Base-by-base conservation (phyloP, 2,888 invertebrate genomes). In the Nomada fucata region DNA sequence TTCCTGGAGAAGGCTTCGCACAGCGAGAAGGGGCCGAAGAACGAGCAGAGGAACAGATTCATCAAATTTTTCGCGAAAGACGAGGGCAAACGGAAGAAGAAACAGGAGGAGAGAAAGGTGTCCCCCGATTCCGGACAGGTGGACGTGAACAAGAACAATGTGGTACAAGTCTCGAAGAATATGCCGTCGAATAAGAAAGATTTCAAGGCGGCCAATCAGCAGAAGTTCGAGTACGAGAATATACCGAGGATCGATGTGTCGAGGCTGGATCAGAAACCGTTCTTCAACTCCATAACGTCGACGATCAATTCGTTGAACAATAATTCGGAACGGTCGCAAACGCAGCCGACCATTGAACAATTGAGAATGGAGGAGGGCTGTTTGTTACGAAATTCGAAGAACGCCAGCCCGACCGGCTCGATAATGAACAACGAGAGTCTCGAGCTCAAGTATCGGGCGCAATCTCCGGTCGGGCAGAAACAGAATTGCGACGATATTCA, bases 1-100 rank as follows among this genome's bases (percentile, higher is more conserved):
- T 92, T 92, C 72, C 75, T 91, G 92, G 94, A 95, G 94, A 95
- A 94, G 94, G 95, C 91, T 87, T 94, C 91, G 71, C 94, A 89
- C 29, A 86, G 90, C 60, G 92, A 92, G 2, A 87, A 87, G 20
- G 82, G 76, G 0, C 59, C 86, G n/a, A 87, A 84, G 76, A 47
- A 29, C 85, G 87, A 81, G 76, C 90, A 91, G 50, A 90, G 88
- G 73, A 92, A 89, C 59, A 82, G 90, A 59, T 92, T 93, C 76
- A 91, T 92, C 76, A 92, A 93, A 81, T 92, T 93, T 65, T 93
- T 93, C 78, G 86, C 90, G 1, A 91, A 91, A 65, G 91, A 92
- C 70, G 90, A 91, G 7, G 85, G 89, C 85, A 95, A 94, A 44
- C 52, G 81, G 23, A 86, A 84, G 68, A 85, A 83, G 55, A 88